Evolutionary conservation across 2,888 invertebrate species (phyloP), one percentile per base, ranked within the genome.

Genomic region (Drosophila ezoana): DNA sequence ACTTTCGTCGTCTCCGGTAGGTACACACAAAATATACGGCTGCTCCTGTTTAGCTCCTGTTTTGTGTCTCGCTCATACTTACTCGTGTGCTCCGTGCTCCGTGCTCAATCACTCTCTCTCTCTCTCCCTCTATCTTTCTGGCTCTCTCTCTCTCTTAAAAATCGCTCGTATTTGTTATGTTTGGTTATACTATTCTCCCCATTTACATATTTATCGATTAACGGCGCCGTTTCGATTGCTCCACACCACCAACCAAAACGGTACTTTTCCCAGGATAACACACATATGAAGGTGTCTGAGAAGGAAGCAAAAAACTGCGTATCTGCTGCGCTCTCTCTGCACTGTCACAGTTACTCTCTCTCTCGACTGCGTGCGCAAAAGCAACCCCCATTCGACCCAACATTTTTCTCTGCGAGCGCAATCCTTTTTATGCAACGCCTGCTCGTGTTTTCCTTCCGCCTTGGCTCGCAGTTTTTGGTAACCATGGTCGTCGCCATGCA

Each of bases 1-100:
- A 80, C 90, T 89, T 79, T 87, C 86, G 91, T 87, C 86, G 91
- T 90, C 90, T 91, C 91, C 91, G 91, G 91, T 91, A 91, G 91
- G 91, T 91, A 91, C 91, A 91, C 91, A 91, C 91, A 91, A 90
- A 90, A 90, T 87, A 81, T 90, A 77, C 79, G 81, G 81, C 75
- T 90, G 78, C 88, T 89, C 85, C 89, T 87, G 76, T 84, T 81
- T 73, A 76, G 80, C 88, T 89, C 86, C 82, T 84, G 77, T 76
- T 83, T 79, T 76, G 71, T 72, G 66, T 78, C 79, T 77, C 72
- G 66, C 65, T 74, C 75, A 52, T 48, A 47, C 51, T 43, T 18
- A 41, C 44, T 45, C 51, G 56, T 38, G 41, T 35, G 32, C 72
- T 58, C 72, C 67, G 62, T 28, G 28, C 8, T 28, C 28, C 28